These are phyloP conservation scores for Prunella fulvescens DNA, from an alignment of 2,113 vertebrate genomes.

Conservation along the genomic window DNA sequence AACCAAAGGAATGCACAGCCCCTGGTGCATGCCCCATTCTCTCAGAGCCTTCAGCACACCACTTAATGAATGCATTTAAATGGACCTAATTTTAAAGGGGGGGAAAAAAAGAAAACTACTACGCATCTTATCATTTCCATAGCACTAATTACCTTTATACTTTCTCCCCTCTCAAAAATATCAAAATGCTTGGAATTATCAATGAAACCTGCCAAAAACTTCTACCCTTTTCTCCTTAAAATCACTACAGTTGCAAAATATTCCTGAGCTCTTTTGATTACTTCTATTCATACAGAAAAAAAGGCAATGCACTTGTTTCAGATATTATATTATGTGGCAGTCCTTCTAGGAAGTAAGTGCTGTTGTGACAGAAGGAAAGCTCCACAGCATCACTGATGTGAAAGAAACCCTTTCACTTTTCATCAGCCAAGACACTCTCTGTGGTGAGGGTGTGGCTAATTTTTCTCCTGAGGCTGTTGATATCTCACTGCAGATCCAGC, in stretches of 20 bases:
- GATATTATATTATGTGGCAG: background rate
- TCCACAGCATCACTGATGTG: slow-evolving; percentile 1
- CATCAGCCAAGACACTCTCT: background rate
- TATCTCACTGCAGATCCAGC: background rate
- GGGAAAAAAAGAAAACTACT: background rate
- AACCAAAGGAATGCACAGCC: background rate
- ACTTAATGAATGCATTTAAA: background rate
- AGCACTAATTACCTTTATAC: background rate
- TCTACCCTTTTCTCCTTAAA: background rate
- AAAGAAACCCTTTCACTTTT: background rate
- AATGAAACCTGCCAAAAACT: background rate
- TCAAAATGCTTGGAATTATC: background rate
- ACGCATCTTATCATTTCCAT: background rate
- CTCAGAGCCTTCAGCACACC: background rate
- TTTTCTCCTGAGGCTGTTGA: slow-evolving; percentile 15
- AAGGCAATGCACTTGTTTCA: slow-evolving; percentile 14
- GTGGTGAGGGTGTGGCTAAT: background rate
- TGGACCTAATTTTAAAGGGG: background rate
- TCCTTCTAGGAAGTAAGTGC: slow-evolving; percentile 3
- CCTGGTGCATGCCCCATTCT: background rate
- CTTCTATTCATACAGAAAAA: background rate
- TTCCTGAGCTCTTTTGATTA: background rate
- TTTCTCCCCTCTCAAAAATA: background rate
- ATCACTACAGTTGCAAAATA: background rate
- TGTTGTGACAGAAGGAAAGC: slow-evolving; percentile 44